These are phyloP conservation scores for Drosophila engyochracea DNA, from an alignment of 2,888 invertebrate genomes.

Conservation along the genomic window DNA sequence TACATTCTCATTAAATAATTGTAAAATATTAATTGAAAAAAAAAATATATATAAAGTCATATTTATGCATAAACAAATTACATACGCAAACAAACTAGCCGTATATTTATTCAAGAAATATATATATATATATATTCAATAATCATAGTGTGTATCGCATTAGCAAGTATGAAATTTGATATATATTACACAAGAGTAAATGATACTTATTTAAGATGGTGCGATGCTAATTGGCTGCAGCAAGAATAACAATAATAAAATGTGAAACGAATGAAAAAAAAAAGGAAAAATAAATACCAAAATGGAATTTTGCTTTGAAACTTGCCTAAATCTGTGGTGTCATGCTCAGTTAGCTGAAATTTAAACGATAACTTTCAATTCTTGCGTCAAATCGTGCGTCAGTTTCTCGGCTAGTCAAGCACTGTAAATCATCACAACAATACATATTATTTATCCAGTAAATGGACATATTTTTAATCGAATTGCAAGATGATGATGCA, in stretches of 20 bases:
- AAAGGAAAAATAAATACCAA: background rate
- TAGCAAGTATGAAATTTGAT: slow-evolving; percentile 6
- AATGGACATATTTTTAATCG: background rate
- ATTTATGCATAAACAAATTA: background rate
- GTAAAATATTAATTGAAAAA: background rate
- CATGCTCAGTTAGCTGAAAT: slow-evolving; percentile 19
- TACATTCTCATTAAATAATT: background rate
- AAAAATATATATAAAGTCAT: background rate
- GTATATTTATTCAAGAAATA: slow-evolving; percentile 35
- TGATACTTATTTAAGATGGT: background rate
- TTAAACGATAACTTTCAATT: slow-evolving; percentile 9
- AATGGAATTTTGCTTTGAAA: background rate
- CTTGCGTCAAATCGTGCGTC: slow-evolving; percentile 6
- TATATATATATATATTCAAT: slow-evolving; percentile 25
- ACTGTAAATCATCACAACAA: background rate
- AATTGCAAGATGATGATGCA: background rate
- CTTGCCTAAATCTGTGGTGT: slow-evolving; percentile 4
- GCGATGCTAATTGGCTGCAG: slow-evolving; percentile 39
- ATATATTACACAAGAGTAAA: background rate
- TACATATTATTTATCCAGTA: background rate
- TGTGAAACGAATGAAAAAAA: background rate
- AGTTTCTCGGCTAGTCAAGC: background rate
- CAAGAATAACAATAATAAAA: slow-evolving; percentile 8
- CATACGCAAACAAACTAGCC: background rate
- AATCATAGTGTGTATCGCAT: background rate